A percentile compares a stretch with the other conserved stretches of the same genome.
phyloP scores from a whole-genome alignment of 2,113 vertebrate species.

The Protobothrops flavoviridis region DNA sequence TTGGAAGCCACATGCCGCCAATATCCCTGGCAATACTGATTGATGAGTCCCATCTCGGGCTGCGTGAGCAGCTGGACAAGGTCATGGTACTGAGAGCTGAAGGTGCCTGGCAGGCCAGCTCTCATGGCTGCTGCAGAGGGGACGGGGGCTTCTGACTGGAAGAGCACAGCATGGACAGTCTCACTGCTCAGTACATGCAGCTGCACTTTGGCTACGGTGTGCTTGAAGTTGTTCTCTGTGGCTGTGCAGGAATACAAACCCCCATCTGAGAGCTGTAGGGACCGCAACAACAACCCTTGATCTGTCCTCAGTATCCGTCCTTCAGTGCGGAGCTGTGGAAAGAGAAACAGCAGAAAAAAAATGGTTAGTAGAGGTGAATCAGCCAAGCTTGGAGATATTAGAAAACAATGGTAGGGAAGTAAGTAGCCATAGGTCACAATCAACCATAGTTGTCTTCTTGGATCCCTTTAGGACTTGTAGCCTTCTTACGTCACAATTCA shows the following conservation, averaged over 20 bases:
- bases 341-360: neutral
- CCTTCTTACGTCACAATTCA: neutral
- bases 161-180: slow-evolving; percentile 85
- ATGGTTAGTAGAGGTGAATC: slow-evolving; percentile 21
- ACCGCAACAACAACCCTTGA: slow-evolving; percentile 89
- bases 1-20: slow-evolving; percentile 83
- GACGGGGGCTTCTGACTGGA: slow-evolving; percentile 74
- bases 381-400: neutral
- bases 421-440: neutral
- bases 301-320: slow-evolving; percentile 92
- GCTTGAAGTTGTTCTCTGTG: slow-evolving; percentile 99
- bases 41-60: slow-evolving; percentile 95
- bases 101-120: slow-evolving; percentile 64
- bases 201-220: slow-evolving; percentile 88
- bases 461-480: neutral
- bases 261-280: slow-evolving; percentile 84
- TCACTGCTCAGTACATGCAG: slow-evolving; percentile 87
- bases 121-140: slow-evolving; percentile 55
- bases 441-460: neutral
- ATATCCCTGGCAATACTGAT: slow-evolving; percentile 98
- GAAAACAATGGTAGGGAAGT: neutral
- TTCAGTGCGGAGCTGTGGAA: slow-evolving; percentile 84
- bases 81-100: slow-evolving; percentile 89
- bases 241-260: slow-evolving; percentile 95
- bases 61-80: slow-evolving; percentile 94